A percentile compares a stretch with the other conserved stretches of the same genome.
These are phyloP conservation scores for Etheostoma nigrum DNA, from an alignment of 2,797 vertebrate genomes.

Conservation along the genomic window DNA sequence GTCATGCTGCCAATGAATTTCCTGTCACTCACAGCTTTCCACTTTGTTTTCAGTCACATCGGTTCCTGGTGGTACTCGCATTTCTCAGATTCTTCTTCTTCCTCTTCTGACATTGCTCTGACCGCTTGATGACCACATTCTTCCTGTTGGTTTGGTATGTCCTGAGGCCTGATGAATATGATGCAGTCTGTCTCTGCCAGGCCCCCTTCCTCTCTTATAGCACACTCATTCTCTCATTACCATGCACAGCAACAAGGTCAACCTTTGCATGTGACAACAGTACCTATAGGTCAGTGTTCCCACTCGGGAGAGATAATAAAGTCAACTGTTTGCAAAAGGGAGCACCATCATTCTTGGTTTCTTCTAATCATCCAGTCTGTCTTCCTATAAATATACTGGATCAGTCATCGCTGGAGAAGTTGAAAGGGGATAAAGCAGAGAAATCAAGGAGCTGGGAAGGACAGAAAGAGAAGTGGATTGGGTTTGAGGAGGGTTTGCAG, in stretches of 20 bases:
- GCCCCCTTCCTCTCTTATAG: conserved; percentile 18
- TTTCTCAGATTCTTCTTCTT: conserved; percentile 6
- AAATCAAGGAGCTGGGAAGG: conserved; percentile 27
- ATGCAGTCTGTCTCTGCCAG: conserved; percentile 45
- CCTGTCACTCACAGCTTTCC: conserved; percentile 4
- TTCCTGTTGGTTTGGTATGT: conserved; percentile 7
- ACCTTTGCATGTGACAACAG: conserved; percentile 29
- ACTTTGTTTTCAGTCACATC: conserved; percentile 6
- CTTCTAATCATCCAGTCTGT: conserved; percentile 70
- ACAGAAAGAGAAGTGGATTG: conserved; percentile 12
- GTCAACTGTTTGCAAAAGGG: conserved; percentile 59
- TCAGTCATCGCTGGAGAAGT: conserved; percentile 52
- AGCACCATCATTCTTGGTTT: conserved; percentile 60
- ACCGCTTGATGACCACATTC: conserved; percentile 37
- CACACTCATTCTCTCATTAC: conserved; percentile 63
- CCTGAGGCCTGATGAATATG: conserved; percentile 49
- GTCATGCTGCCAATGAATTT: conserved; percentile 3
- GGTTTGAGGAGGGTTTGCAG: not conserved
- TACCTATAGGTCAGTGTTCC: conserved; percentile 46
- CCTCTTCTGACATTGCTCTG: conserved; percentile 15
- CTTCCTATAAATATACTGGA: conserved; percentile 64
- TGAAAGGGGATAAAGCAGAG: conserved; percentile 4
- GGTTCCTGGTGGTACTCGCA: not conserved
- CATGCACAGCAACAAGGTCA: conserved; percentile 72
- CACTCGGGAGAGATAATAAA: conserved; percentile 60